These are phyloP conservation scores for Eilema caniola DNA, from an alignment of 2,888 invertebrate species.

Conservation along the genomic window DNA sequence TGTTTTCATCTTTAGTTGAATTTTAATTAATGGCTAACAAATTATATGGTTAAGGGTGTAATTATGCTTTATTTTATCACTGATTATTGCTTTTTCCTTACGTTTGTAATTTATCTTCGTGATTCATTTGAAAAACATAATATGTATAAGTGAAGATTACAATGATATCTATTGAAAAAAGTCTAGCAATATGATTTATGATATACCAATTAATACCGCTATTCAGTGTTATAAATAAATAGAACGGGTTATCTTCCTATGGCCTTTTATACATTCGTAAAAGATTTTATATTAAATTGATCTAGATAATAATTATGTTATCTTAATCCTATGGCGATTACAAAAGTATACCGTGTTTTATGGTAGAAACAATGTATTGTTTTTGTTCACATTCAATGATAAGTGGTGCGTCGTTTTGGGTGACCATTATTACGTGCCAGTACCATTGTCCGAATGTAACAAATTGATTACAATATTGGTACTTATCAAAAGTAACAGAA, in stretches of 20 bases:
- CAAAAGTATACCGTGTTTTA: too few relatives aligned
- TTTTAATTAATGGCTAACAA: slow-evolving; percentile 83
- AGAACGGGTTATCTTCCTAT: slow-evolving; percentile 37
- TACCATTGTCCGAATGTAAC: too few relatives aligned
- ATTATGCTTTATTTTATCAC: slow-evolving; percentile 77
- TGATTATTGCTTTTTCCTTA: slow-evolving; percentile 79
- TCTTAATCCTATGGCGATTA: too few relatives aligned
- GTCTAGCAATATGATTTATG: slow-evolving; percentile 47
- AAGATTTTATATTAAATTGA: too few relatives aligned
- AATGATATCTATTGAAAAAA: slow-evolving; percentile 47
- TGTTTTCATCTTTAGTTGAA: slow-evolving; percentile 84
- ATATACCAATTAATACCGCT: slow-evolving; percentile 34
- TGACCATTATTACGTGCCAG: too few relatives aligned
- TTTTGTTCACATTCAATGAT: too few relatives aligned
- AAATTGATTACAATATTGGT: too few relatives aligned
- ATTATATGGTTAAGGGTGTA: slow-evolving; percentile 79
- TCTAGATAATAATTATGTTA: too few relatives aligned
- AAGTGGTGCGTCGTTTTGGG: too few relatives aligned
- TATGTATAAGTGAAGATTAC: slow-evolving; percentile 43
- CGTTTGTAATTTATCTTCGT: slow-evolving; percentile 66
- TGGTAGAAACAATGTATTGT: too few relatives aligned
- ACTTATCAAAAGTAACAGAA: too few relatives aligned
- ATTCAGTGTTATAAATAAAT: slow-evolving; percentile 32
- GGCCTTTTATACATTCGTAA: background rate
- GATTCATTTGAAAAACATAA: slow-evolving; percentile 45